Percentiles rank a stretch among this genome's conserved stretches.
These are phyloP conservation scores for Pheosia gnoma DNA, from an alignment of 2,888 invertebrate genomes.

Conservation along the genomic window DNA sequence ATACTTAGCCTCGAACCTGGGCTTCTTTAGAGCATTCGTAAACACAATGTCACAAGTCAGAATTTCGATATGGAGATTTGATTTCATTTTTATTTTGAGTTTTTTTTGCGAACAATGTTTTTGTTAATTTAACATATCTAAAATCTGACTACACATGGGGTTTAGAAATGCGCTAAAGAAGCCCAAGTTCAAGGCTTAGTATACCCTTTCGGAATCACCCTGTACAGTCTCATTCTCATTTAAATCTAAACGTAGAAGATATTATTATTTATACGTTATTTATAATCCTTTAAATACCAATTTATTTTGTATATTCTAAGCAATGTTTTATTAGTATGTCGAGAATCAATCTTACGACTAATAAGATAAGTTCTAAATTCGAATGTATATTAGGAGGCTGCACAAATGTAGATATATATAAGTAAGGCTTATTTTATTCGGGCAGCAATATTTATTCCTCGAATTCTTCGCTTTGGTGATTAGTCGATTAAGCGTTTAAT, in stretches of 20 bases:
- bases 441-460: constrained; percentile 30
- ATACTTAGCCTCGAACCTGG: no score
- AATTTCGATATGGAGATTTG: no score
- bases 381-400: constrained; percentile 21
- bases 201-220: no score
- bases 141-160: constrained; percentile 23
- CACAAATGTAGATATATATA: constrained; percentile 35
- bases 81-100: no score
- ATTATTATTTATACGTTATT: constrained; percentile 11
- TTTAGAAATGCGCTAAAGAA: no score
- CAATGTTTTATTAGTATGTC: background rate
- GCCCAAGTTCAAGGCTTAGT: no score
- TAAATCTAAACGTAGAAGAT: constrained; percentile 26
- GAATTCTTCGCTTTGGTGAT: constrained; percentile 33
- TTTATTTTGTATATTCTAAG: background rate
- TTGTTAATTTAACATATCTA: constrained; percentile 34
- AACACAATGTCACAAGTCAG: no score
- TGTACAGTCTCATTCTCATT: no score
- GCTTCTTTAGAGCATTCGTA: no score
- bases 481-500: constrained; percentile 17
- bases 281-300: constrained; percentile 4
- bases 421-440: constrained; percentile 29
- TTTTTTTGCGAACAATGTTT: no score
- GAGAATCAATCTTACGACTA: constrained; percentile 11
- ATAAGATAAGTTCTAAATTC: constrained; percentile 11